These are phyloP conservation scores for Gyps fulvus DNA, from an alignment of 2,113 vertebrate species.

Conservation along the genomic window DNA sequence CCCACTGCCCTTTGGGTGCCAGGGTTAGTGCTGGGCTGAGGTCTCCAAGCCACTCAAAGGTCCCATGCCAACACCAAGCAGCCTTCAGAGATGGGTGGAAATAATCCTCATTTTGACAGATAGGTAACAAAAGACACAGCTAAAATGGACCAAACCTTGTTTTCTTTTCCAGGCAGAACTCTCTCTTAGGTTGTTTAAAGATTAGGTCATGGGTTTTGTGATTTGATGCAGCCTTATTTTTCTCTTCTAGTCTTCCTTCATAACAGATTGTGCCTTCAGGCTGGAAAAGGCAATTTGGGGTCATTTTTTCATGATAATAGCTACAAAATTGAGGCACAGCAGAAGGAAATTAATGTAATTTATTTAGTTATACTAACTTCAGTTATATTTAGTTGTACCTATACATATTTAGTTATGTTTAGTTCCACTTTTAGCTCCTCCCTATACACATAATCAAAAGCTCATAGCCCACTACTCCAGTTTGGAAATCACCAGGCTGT, in stretches of 20 bases:
- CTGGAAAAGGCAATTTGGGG: background rate
- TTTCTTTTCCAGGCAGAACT: background rate
- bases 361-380: background rate
- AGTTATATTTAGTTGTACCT: background rate
- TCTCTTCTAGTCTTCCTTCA: background rate
- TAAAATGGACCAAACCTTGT: background rate
- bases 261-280: background rate
- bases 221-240: background rate
- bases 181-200: background rate
- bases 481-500: background rate
- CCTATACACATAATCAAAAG: background rate
- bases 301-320: background rate
- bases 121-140: background rate
- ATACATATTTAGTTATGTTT: background rate
- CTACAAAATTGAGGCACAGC: background rate
- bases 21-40: background rate
- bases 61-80: background rate
- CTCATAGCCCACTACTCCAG: background rate
- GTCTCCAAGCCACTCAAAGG: rapidly evolving
- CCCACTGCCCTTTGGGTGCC: background rate
- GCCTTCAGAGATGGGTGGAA: background rate
- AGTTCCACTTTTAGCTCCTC: background rate
- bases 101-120: background rate
- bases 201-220: background rate
- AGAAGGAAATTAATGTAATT: background rate